Conservation (phyloP, 1,140 invertebrate genomes). For the Drosophila tristis region DNA sequence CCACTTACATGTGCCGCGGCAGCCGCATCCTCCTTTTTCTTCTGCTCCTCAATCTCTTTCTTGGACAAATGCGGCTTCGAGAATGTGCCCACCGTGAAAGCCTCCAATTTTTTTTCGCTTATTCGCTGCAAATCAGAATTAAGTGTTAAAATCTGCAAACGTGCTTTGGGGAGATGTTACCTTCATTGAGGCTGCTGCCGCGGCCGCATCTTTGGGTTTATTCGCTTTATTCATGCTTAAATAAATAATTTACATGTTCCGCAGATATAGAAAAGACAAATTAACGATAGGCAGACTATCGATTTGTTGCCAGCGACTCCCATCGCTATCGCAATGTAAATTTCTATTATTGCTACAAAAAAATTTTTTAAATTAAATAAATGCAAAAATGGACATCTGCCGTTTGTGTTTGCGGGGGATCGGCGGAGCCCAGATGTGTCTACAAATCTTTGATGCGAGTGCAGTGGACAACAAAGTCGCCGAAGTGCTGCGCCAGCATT, state of each 20-base stretch:
- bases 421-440: constrained; percentile 71
- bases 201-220: constrained; percentile 33
- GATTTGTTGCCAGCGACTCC: not conserved
- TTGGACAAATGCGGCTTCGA: constrained; percentile 92
- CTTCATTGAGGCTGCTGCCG: constrained; percentile 32
- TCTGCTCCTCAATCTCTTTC: constrained; percentile 93
- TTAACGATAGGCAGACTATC: constrained; percentile 10
- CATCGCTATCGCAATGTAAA: constrained; percentile 54
- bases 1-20: constrained; percentile 88
- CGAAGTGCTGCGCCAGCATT: constrained; percentile 68
- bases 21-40: constrained; percentile 95
- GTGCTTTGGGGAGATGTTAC: constrained; percentile 12
- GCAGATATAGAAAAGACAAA: constrained; percentile 6
- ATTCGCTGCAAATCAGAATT: constrained; percentile 85
- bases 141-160: not conserved
- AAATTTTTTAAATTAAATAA: constrained; percentile 17
- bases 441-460: constrained; percentile 60
- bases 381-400: constrained; percentile 68
- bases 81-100: constrained; percentile 90
- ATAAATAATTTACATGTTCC: constrained; percentile 20
- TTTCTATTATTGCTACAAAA: constrained; percentile 39
- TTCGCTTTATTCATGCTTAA: constrained; percentile 34
- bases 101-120: constrained; percentile 91
- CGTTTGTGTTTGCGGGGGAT: constrained; percentile 69
- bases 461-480: constrained; percentile 58